phyloP scores from a whole-genome alignment of 2,888 invertebrate species.

The Deilephila elpenor region DNA sequence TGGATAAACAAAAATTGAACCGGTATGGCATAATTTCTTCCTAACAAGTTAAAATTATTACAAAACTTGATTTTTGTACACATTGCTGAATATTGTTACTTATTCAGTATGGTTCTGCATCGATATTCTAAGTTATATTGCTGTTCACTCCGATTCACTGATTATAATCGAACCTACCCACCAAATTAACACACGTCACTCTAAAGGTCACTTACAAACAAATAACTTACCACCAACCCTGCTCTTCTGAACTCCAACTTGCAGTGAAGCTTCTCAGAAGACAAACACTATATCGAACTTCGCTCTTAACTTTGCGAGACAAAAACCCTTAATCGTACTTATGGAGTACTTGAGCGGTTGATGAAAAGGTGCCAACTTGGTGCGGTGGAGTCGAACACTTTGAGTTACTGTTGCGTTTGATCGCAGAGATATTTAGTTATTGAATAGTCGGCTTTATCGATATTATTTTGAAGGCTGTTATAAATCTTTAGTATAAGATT shows the following conservation, averaged over 20 bases:
- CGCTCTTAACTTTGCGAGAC: not conserved
- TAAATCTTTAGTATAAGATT: not conserved
- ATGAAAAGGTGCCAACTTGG: conserved; percentile 15
- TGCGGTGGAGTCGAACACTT: not conserved
- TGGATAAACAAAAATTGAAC: too few relatives aligned
- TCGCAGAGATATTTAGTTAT: not conserved
- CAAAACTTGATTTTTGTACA: too few relatives aligned
- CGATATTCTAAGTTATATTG: too few relatives aligned
- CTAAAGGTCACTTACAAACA: not conserved
- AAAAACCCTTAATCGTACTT: conserved; percentile 24
- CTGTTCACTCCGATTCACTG: too few relatives aligned
- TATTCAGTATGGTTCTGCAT: too few relatives aligned
- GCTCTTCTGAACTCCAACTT: not conserved
- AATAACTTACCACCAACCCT: not conserved
- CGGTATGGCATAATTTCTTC: too few relatives aligned
- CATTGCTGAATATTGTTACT: too few relatives aligned
- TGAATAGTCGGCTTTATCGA: not conserved
- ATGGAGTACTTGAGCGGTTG: conserved; percentile 9
- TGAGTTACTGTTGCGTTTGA: not conserved
- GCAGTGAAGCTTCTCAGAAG: not conserved
- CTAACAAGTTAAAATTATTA: too few relatives aligned
- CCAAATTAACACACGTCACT: not conserved
- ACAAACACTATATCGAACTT: not conserved
- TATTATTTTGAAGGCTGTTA: not conserved
- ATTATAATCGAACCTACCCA: too few relatives aligned